phyloP scores from a whole-genome alignment of 2,113 vertebrate genomes.

The Astatoreochromis straeleni region DNA sequence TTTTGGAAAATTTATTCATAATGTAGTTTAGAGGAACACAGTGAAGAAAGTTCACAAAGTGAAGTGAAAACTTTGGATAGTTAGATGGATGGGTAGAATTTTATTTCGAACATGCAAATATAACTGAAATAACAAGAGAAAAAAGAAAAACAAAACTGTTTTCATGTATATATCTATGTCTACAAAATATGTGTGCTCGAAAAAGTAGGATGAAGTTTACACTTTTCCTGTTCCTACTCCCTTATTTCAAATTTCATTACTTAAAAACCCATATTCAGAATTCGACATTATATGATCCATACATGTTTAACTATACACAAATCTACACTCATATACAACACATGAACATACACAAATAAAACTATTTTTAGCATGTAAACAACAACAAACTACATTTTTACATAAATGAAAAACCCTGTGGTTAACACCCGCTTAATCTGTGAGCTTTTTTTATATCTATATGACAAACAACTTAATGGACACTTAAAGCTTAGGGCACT shows the following conservation, averaged over 20 bases:
- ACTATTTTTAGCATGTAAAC: background rate
- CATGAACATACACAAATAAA: background rate
- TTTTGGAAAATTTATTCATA: background rate
- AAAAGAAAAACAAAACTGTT: background rate
- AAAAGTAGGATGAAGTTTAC: background rate
- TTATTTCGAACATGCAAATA: too few species aligned
- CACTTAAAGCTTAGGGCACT: background rate
- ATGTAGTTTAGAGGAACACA: background rate
- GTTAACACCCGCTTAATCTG: background rate
- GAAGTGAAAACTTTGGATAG: background rate
- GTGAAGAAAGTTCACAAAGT: background rate
- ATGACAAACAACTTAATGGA: background rate
- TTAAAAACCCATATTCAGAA: background rate
- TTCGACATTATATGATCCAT: background rate
- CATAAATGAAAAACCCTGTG: background rate
- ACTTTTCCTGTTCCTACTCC: background rate
- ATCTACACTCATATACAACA: background rate
- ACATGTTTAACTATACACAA: background rate
- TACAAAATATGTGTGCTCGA: background rate
- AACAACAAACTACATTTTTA: background rate
- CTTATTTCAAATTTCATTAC: background rate
- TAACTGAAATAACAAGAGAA: too few species aligned
- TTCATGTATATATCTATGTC: background rate
- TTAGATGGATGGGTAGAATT: background rate
- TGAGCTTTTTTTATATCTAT: background rate